Conservation (phyloP, 2,888 invertebrate species). For the Tenthredo scrophulariae region DNA sequence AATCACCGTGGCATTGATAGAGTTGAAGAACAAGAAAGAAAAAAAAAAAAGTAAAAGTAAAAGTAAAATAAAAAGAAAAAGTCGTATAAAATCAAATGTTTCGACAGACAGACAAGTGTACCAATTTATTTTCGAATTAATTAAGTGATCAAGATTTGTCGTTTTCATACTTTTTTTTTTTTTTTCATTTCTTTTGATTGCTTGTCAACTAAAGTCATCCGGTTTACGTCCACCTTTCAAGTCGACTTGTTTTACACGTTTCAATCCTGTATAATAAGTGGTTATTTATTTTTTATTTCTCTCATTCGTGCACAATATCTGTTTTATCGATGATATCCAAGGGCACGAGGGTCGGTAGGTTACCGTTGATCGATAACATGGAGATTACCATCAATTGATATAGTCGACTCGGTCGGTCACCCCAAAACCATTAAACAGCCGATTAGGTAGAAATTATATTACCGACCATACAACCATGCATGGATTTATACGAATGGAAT, state of each 20-base stretch:
- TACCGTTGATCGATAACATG: not conserved
- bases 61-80: not conserved
- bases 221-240: not conserved
- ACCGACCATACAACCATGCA: not conserved
- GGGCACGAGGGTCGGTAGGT: not conserved
- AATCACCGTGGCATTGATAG: conserved; percentile 8
- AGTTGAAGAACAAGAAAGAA: not conserved
- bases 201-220: not conserved
- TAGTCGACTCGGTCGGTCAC: not conserved
- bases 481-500: not conserved
- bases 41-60: not conserved
- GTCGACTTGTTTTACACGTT: conserved; percentile 20
- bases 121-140: conserved; percentile 37
- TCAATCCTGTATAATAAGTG: not conserved
- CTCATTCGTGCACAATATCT: not conserved
- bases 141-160: not conserved
- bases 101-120: conserved; percentile 28
- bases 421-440: not conserved
- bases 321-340: not conserved
- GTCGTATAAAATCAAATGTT: not conserved
- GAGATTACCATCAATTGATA: not conserved
- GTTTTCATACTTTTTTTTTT: not conserved
- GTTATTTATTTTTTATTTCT: not conserved
- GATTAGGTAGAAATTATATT: not conserved
- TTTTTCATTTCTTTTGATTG: not conserved